Evolutionary conservation across 2,113 vertebrate genomes (phyloP), one percentile per base, ranked within the genome.

Genomic region (Hemiprocne comata): DNA sequence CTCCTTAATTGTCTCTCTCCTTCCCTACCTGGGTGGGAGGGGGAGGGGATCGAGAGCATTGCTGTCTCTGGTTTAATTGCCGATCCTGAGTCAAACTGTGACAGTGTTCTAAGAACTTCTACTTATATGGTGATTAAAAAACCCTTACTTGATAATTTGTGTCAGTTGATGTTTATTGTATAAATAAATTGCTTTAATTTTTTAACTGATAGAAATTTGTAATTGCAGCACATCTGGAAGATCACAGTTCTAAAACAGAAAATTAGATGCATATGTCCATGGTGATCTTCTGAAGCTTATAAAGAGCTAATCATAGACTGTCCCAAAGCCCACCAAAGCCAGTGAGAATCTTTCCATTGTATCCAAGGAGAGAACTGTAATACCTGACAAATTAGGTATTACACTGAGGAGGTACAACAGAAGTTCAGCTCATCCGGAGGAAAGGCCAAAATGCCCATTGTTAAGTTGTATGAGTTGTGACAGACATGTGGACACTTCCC

Each of bases 391-490:
- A 64, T 31, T 24, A n/a, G 19, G 14, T 50, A 10, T 62, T 51
- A 33, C 18, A n/a, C 38, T 17, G 18, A 67, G 14, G 17, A 87
- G 28, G 36, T 44, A 29, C 6, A 40, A 11, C 4, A 72, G 34
- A 64, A n/a, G 31, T 4, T 62, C 24, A 23, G 20, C 15, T 58
- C n/a, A 44, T 40, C 12, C 74, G 25, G 26, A 60, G 18, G 7
- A 21, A 82, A 61, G 16, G 16, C 33, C 24, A n/a, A 34, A 8
- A 15, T 20, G 11, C 16, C 11, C 12, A 4, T 29, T 48, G n/a
- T 62, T 62, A 50, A 10, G 60, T 17, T 1, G 0, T 0, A 0
- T 34, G 60, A 61, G 7, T 6, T 19, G 31, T 34, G 36, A 21
- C 24, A 40, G 11, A 4, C 4, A 2, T 15, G 9, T 6, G 6